Percentiles rank a stretch among this genome's conserved stretches.
Conservation (phyloP, 2,113 vertebrate genomes). For the Tympanuchus pallidicinctus region DNA sequence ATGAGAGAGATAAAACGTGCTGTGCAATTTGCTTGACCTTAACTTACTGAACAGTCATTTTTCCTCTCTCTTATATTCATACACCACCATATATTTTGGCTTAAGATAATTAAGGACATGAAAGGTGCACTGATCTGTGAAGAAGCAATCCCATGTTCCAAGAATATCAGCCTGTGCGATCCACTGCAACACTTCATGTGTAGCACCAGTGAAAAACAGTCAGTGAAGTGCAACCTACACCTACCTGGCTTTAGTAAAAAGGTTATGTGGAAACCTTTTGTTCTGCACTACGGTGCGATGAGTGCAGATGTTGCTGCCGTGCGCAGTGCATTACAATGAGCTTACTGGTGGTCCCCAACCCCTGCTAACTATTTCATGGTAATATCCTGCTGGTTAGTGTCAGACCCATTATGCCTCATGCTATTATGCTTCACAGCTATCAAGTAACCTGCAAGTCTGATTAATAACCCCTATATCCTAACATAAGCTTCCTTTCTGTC, state of each 20-base stretch:
- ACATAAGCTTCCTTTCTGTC: not conserved
- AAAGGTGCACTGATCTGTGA: conserved; percentile 27
- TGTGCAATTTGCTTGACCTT: not conserved
- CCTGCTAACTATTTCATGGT: not conserved
- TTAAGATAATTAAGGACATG: not conserved
- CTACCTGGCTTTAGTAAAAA: not conserved
- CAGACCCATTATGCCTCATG: not conserved
- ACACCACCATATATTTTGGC: not conserved
- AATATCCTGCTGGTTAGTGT: not conserved
- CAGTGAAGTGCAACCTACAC: not conserved
- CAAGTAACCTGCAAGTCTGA: not conserved
- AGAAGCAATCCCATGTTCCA: not conserved
- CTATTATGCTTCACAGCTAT: not conserved
- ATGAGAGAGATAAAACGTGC: not conserved
- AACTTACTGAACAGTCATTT: conserved; percentile 7
- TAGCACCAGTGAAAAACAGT: not conserved
- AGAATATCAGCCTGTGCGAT: not conserved
- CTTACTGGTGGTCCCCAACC: not conserved
- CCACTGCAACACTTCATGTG: not conserved
- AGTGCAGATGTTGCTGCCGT: not conserved
- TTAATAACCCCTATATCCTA: not conserved
- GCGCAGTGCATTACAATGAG: not conserved
- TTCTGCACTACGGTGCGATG: not conserved
- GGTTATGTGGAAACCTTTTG: not conserved
- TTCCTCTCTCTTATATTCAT: not conserved